A percentile compares a stretch with the other conserved stretches of the same genome.
Conservation (phyloP, 1,140 invertebrate species). For the Sinella curviseta region DNA sequence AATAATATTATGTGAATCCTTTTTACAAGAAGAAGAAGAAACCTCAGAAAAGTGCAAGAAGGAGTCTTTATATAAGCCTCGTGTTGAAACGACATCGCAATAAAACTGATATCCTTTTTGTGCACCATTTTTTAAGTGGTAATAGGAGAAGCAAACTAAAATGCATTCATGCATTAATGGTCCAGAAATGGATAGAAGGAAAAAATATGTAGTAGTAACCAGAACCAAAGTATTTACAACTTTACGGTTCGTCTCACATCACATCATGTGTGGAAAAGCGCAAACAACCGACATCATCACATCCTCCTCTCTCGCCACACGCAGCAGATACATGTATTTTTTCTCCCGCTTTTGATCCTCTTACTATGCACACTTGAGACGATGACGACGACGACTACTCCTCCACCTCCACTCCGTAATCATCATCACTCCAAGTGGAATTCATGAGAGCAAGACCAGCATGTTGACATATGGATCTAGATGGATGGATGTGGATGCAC, state of each 20-base stretch:
- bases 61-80: no score
- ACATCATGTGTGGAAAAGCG: not conserved
- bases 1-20: no score
- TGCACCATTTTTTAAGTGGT: not conserved
- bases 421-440: not conserved
- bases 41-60: no score
- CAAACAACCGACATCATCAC: not conserved
- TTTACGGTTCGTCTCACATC: not conserved
- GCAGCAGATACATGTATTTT: not conserved
- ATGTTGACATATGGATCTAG: not conserved
- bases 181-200: not conserved
- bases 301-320: not conserved
- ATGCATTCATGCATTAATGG: not conserved
- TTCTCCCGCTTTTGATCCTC: not conserved
- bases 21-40: no score
- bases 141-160: not conserved
- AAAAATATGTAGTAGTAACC: not conserved
- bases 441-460: not conserved
- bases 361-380: no score
- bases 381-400: no score
- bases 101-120: no score
- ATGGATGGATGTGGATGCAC: not conserved
- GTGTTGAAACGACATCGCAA: no score
- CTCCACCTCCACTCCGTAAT: no score
- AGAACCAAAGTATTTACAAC: slow-evolving; percentile 6